Evolutionary conservation across 2,888 invertebrate genomes (phyloP), one percentile per base, ranked within the genome.

Genomic region (Drosophila koepferae): DNA sequence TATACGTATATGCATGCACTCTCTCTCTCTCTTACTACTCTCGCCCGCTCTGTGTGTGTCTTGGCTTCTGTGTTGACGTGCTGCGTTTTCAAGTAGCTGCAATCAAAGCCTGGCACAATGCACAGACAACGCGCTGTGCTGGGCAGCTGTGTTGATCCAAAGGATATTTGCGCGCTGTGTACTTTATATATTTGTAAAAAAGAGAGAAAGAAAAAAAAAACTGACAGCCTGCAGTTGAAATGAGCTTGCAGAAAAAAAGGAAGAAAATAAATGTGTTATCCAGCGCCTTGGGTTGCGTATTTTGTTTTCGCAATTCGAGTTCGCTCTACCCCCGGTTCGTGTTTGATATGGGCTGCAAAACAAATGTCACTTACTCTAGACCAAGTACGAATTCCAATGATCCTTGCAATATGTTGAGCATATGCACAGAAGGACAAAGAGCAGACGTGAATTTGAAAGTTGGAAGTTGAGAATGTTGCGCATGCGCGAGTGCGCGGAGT

Each of bases 141-240:
- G 54, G 69, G 84, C 83, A 84, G 83, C 88, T 84, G 83, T 88
- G 69, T 84, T 84, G 86, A 71, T 85, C 86, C 82, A 71, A 87
- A 82, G 77, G 88, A 84, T 83, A 84, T 83, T 85, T 80, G 20
- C 67, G 41, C 18, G 65, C 66, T 67, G 61, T 61, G 31, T 66
- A 67, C 56, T 58, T 48, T 41, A 46, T 63, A 31, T 43, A n/a
- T 46, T 64, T 53, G 16, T 31, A 49, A 48, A 46, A 67, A 40
- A 77, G 6, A 1, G 31, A 23, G 31, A 31, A 31, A 18, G 7
- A n/a, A 49, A 51, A 31, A 31, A 18, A 12, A n/a, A 49, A 51
- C 61, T 51, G 59, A 43, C 46, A 61, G 55, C 36, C 79, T 43
- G 61, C 82, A 80, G 56, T 34, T 34, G 82, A 76, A 84, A 76